Base-by-base conservation (phyloP, 1,140 invertebrate species). In the Diachasmimorpha longicaudata region DNA sequence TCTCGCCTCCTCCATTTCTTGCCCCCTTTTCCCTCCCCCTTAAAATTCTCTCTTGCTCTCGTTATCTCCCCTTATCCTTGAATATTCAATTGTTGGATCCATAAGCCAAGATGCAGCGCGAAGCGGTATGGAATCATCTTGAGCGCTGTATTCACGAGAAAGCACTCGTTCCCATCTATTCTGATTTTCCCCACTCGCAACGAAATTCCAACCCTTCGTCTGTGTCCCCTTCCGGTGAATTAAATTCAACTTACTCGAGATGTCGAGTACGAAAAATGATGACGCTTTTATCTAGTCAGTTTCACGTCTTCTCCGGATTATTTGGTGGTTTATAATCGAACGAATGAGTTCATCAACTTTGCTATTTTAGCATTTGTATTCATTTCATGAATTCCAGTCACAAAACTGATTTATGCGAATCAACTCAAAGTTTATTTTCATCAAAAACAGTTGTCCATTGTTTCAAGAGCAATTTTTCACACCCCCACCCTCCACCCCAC, bases 21-120 rank as follows among this genome's bases (percentile, higher is more conserved):
- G n/a, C n/a, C n/a, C n/a, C n/a, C n/a, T n/a, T n/a, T n/a, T n/a
- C n/a, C n/a, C n/a, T n/a, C 44, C n/a, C 44, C 44, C 44, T 46
- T n/a, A 3, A 2, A 31, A 31, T 31, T 52, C 48, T 19, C 48
- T 14, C 48, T 19, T n/a, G 6, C 13, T 19, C 48, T 52, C 48
- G 14, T 19, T 14, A 6, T 8, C 13, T 14, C n/a, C 48, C 48
- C 2, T 52, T 14, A 13, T 52, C 14, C 48, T 48, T 77, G 76
- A 77, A 77, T 77, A 77, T 77, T 77, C 76, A 77, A 77, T 77
- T 77, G 76, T 77, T 70, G 44, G 39, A 63, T 44, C 36, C 39
- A 68, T 58, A 37, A 36, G 36, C 25, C 23, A 74, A 55, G 48
- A 72, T 14, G 68, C n/a, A 68, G 66, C 9, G 14, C 36, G 14